Percentiles rank a stretch among this genome's conserved stretches.
Conservation (phyloP, 2,797 vertebrate species). For the Sparidentex hasta region DNA sequence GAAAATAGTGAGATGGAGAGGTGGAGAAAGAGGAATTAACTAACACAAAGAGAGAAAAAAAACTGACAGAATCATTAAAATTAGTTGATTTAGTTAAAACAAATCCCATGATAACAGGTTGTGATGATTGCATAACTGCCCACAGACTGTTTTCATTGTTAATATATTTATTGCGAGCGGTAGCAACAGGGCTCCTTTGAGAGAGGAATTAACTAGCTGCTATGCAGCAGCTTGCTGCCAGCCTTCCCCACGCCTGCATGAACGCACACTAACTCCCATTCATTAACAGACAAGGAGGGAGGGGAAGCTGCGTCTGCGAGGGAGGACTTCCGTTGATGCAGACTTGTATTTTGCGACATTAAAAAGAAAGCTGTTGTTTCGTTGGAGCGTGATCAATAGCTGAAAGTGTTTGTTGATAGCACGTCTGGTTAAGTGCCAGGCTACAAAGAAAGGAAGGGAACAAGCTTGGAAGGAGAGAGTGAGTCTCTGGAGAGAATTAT, state of each 20-base stretch:
- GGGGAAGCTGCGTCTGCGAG: conserved; percentile 16
- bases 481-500: conserved; percentile 33
- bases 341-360: conserved; percentile 52
- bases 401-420: conserved; percentile 56
- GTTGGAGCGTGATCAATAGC: conserved; percentile 57
- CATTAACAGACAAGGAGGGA: conserved; percentile 59
- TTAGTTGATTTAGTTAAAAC: background rate
- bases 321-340: conserved; percentile 46
- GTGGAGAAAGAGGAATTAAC: conserved; percentile 1
- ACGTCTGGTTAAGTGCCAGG: conserved; percentile 55
- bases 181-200: conserved; percentile 49
- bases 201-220: conserved; percentile 52
- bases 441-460: conserved; percentile 31
- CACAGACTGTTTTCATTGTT: conserved; percentile 26
- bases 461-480: conserved; percentile 10
- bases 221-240: conserved; percentile 53
- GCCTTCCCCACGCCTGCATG: conserved; percentile 41
- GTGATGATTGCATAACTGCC: conserved; percentile 5
- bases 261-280: conserved; percentile 63
- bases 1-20: conserved; percentile 18
- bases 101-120: background rate
- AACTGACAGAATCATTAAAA: background rate
- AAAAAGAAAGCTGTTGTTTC: conserved; percentile 59
- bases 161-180: conserved; percentile 35
- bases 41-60: background rate